Percentiles rank a stretch among this genome's conserved stretches.
These are phyloP conservation scores for Enteromius treurensis DNA, from an alignment of 2,797 vertebrate species.

Conservation along the genomic window DNA sequence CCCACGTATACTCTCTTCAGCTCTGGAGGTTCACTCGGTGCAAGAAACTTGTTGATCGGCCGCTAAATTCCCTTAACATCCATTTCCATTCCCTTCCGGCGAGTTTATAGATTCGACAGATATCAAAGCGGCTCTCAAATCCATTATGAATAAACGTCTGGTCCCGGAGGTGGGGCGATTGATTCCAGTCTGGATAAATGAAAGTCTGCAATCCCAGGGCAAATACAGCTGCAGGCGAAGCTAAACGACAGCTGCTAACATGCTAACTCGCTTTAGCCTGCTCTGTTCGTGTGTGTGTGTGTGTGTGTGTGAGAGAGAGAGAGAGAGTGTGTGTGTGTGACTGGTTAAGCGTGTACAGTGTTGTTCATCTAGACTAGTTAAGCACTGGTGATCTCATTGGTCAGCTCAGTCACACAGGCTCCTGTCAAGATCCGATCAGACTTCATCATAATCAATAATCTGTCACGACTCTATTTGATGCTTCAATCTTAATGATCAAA, in stretches of 20 bases:
- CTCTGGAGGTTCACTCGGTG: neutral
- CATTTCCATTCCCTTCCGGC: conserved; percentile 2
- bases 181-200: conserved; percentile 13
- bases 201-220: neutral
- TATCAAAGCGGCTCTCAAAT: neutral
- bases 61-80: neutral
- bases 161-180: neutral
- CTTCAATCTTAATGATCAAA: no score
- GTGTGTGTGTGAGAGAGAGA: no score
- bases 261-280: neutral
- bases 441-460: no score
- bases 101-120: neutral
- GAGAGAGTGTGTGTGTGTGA: neutral
- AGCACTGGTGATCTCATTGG: no score
- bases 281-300: neutral
- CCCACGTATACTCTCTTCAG: neutral
- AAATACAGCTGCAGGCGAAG: neutral
- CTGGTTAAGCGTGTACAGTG: no score
- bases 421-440: no score
- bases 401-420: no score
- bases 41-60: neutral
- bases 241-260: neutral
- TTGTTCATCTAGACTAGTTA: no score
- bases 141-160: conserved; percentile 12
- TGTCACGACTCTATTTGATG: no score